These are phyloP conservation scores for Cairina moschata DNA, from an alignment of 2,113 vertebrate species.

Conservation along the genomic window DNA sequence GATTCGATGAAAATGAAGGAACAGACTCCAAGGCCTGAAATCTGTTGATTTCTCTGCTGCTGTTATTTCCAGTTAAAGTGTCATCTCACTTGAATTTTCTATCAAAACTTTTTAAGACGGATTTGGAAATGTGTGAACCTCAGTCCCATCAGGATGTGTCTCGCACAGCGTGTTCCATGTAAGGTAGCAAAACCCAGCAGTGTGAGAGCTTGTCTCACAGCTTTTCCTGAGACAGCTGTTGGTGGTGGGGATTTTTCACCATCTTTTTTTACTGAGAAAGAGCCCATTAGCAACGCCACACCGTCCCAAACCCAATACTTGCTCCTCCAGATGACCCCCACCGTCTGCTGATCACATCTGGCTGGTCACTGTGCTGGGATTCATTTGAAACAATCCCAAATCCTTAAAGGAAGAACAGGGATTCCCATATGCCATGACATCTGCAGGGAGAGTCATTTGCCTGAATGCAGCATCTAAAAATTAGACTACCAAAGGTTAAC, in stretches of 20 bases:
- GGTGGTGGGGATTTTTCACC: neutral
- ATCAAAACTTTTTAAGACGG: neutral
- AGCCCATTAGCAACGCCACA: neutral
- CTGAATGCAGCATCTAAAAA: neutral
- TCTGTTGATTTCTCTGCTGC: slow-evolving; percentile 64
- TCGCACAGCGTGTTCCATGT: neutral
- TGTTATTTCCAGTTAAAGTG: slow-evolving; percentile 60
- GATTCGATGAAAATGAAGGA: neutral
- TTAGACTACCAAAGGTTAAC: neutral
- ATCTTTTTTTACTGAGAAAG: neutral
- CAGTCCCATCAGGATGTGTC: slow-evolving; percentile 5
- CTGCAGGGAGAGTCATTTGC: neutral
- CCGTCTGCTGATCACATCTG: neutral
- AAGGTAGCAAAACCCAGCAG: neutral
- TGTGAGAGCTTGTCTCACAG: neutral
- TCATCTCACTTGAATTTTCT: slow-evolving; percentile 40
- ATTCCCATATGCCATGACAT: neutral
- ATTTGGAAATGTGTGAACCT: slow-evolving; percentile 26
- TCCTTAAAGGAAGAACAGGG: neutral
- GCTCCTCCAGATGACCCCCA: neutral
- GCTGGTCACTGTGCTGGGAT: neutral
- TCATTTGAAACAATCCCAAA: neutral
- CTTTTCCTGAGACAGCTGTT: neutral
- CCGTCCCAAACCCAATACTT: neutral
- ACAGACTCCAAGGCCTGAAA: slow-evolving; percentile 38